phyloP scores from a whole-genome alignment of 2,797 vertebrate genomes.

The Macropodus opercularis region DNA sequence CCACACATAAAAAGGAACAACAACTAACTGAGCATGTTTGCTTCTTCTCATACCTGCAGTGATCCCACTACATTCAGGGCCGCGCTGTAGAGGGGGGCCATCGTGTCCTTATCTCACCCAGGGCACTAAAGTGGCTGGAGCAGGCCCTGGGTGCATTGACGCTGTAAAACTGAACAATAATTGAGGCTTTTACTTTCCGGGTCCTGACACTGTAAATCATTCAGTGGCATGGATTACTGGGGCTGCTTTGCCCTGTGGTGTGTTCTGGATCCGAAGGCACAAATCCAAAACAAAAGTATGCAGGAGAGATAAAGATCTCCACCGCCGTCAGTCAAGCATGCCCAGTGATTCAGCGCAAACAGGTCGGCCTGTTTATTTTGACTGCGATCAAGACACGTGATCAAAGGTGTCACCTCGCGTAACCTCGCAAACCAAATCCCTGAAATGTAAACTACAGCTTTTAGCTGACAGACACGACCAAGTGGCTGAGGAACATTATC shows the following conservation, averaged over 20 bases:
- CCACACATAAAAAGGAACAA: not conserved
- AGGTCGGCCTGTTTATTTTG: not conserved
- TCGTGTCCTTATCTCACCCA: too few species aligned
- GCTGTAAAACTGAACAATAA: too few species aligned
- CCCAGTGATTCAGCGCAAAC: not conserved
- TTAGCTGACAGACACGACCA: too few species aligned
- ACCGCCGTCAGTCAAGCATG: not conserved
- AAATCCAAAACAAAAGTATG: conserved; percentile 1
- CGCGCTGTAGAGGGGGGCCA: too few species aligned
- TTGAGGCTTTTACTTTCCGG: not conserved
- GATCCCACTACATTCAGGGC: not conserved
- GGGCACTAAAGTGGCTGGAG: too few species aligned
- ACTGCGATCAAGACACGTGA: not conserved
- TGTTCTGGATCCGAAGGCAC: conserved; percentile 9
- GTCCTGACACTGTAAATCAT: too few species aligned
- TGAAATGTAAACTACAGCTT: too few species aligned
- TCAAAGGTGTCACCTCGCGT: too few species aligned
- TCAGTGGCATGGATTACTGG: not conserved
- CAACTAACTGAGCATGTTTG: not conserved
- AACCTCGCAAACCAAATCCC: too few species aligned
- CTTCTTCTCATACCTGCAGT: not conserved
- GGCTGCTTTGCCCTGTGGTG: not conserved
- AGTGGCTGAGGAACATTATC: too few species aligned
- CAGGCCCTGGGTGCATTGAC: too few species aligned
- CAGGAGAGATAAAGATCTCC: conserved; percentile 2